These are phyloP conservation scores for Bubo blakistoni DNA, from an alignment of 2,113 vertebrate species.

Conservation along the genomic window DNA sequence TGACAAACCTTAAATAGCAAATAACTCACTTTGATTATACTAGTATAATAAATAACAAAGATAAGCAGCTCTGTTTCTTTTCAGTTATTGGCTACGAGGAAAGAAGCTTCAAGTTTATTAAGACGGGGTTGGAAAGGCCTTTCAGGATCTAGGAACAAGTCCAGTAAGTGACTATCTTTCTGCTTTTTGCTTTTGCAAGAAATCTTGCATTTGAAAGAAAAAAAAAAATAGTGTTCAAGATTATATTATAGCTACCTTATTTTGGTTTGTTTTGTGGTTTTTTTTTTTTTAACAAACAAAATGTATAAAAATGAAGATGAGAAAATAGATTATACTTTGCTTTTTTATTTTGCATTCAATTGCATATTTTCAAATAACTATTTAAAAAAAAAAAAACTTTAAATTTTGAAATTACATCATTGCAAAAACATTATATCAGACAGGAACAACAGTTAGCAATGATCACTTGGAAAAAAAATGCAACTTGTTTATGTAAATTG, in stretches of 20 bases:
- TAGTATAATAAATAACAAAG: not conserved
- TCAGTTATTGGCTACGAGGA: not conserved
- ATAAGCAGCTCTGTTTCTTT: not conserved
- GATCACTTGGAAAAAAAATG: not conserved
- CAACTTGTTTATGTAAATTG: not conserved
- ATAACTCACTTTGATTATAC: not conserved
- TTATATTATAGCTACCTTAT: not conserved
- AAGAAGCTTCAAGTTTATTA: not conserved
- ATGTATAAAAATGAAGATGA: not conserved
- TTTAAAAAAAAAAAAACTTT: not conserved
- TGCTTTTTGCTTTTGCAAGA: not conserved
- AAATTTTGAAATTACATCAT: not conserved
- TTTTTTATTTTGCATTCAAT: not conserved
- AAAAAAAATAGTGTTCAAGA: not conserved
- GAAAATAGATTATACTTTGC: not conserved
- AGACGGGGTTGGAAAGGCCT: not conserved
- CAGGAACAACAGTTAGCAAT: not conserved
- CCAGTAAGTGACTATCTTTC: not conserved
- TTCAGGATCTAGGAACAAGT: not conserved
- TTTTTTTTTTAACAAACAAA: not conserved
- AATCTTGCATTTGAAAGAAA: not conserved
- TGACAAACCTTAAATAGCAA: not conserved
- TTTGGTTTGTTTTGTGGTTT: not conserved
- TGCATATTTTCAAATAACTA: not conserved
- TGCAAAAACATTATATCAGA: not conserved